Evolutionary conservation across 2,888 invertebrate species (phyloP).

Genomic region (Rugalucina vietnamica): DNA sequence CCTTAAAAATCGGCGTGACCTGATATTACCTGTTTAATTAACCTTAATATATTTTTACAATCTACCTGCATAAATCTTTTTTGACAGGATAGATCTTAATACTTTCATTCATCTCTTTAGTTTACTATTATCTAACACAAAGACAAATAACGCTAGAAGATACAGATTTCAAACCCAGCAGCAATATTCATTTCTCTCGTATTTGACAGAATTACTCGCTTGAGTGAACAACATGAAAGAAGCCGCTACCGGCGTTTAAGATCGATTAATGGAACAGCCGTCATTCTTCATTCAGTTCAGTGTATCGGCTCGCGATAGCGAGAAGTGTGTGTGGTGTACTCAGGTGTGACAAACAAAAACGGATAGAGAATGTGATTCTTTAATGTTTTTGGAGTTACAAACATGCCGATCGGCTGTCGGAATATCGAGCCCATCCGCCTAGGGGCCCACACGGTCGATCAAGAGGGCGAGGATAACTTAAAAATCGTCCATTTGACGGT

Average conservation of each 20-base stretch:
- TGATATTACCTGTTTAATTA: no score
- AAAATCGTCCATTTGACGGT: constrained; percentile 66
- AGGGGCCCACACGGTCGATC: constrained; percentile 67
- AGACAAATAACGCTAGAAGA: no score
- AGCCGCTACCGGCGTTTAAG: constrained; percentile 34
- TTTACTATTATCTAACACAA: no score
- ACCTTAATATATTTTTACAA: no score
- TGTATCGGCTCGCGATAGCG: constrained; percentile 19
- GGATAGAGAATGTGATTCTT: constrained; percentile 4
- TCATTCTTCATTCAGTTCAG: constrained; percentile 28
- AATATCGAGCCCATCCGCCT: constrained; percentile 72
- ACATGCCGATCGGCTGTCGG: constrained; percentile 75
- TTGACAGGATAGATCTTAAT: no score
- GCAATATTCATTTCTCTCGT: not conserved
- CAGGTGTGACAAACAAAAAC: not conserved
- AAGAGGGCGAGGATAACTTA: constrained; percentile 60
- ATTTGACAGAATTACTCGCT: constrained; percentile 39
- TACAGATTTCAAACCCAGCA: no score
- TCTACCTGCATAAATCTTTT: no score
- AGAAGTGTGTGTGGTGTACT: not conserved
- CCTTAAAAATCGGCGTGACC: no score
- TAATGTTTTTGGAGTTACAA: constrained; percentile 13
- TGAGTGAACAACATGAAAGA: constrained; percentile 41
- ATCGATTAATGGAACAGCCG: constrained; percentile 47
- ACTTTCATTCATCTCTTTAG: no score